phyloP scores from a whole-genome alignment of 2,888 invertebrate genomes.

The Drosophila rellima region DNA sequence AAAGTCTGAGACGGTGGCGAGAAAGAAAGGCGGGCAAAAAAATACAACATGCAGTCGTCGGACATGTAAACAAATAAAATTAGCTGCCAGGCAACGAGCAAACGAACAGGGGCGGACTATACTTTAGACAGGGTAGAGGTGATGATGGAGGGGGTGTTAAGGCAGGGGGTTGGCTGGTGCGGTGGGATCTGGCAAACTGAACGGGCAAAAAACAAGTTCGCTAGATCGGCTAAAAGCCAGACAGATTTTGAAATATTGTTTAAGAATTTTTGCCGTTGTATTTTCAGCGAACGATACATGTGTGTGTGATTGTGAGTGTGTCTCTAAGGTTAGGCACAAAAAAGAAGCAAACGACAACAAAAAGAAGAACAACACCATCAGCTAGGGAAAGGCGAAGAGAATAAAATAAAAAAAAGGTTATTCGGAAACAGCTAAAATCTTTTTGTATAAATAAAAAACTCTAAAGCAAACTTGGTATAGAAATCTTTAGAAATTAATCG shows the following conservation, averaged over 20 bases:
- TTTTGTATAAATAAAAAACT: neutral
- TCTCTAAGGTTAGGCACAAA: slow-evolving; percentile 72
- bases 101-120: slow-evolving; percentile 24
- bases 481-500: neutral
- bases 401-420: slow-evolving; percentile 6
- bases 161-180: slow-evolving; percentile 1
- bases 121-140: slow-evolving; percentile 5
- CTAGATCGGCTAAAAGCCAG: slow-evolving; percentile 81
- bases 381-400: neutral
- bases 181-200: slow-evolving; percentile 43
- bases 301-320: slow-evolving; percentile 25
- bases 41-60: slow-evolving; percentile 79
- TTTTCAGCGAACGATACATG: slow-evolving; percentile 66
- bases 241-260: slow-evolving; percentile 82
- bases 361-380: slow-evolving; percentile 19
- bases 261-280: slow-evolving; percentile 78
- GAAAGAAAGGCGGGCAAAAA: slow-evolving; percentile 47
- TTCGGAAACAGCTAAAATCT: slow-evolving; percentile 7
- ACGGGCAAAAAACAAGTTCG: slow-evolving; percentile 77
- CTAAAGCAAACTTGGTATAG: neutral
- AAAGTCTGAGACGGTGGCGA: slow-evolving; percentile 55
- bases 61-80: slow-evolving; percentile 82
- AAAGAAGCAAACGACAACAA: slow-evolving; percentile 54
- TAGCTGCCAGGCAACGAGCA: slow-evolving; percentile 69
- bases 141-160: neutral